Conservation (phyloP, 2,113 vertebrate species). For the Oryzias woworae region DNA sequence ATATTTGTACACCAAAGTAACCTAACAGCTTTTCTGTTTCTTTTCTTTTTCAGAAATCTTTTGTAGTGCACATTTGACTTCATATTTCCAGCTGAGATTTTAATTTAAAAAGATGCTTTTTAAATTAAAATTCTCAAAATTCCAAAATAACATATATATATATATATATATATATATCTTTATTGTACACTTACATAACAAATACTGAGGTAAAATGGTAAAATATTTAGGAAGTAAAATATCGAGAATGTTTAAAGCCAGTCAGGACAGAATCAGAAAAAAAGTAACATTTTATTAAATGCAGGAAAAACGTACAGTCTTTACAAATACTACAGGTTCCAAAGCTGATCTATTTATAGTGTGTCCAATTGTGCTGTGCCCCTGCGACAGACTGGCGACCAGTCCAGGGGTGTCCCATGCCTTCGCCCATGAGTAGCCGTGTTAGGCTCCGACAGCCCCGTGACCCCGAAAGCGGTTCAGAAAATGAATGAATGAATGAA, state of each 20-base stretch:
- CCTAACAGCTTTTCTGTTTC: not conserved
- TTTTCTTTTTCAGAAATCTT: slow-evolving; percentile 6
- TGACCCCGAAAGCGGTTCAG: too few relatives aligned
- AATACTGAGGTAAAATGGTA: too few relatives aligned
- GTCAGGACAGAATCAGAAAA: too few relatives aligned
- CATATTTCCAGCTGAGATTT: not conserved
- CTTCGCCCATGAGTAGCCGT: too few relatives aligned
- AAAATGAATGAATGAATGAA: too few relatives aligned
- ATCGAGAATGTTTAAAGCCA: too few relatives aligned
- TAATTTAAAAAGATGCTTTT: not conserved
- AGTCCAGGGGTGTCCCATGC: too few relatives aligned
- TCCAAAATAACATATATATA: not conserved
- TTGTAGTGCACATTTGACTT: slow-evolving; percentile 14
- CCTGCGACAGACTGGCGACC: too few relatives aligned
- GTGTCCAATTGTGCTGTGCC: not conserved
- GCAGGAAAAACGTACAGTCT: not conserved
- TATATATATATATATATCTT: slow-evolving; percentile 2
- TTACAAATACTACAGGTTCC: not conserved
- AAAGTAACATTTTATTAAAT: too few relatives aligned
- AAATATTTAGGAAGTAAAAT: too few relatives aligned
- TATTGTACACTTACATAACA: not conserved
- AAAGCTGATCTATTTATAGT: not conserved
- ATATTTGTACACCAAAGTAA: too few relatives aligned
- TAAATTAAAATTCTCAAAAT: slow-evolving; percentile 8
- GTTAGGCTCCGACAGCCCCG: too few relatives aligned